Evolutionary conservation across 2,797 vertebrate genomes (phyloP), one percentile per base, ranked within the genome.

Genomic region (Rhinogobio ventralis): DNA sequence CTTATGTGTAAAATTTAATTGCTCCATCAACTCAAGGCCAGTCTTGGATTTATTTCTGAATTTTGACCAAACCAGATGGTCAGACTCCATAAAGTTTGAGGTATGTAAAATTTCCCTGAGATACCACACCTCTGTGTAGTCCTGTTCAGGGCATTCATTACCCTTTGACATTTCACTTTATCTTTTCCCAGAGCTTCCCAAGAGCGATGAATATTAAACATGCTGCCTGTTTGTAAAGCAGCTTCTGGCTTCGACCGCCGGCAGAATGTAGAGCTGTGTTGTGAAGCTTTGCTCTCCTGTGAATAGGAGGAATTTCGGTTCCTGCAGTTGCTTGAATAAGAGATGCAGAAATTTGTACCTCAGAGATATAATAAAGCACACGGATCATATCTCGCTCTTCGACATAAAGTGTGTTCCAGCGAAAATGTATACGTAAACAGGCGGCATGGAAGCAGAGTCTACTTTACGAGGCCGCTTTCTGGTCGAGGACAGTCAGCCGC

Each of bases 131-230:
- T 46, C 45, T 33, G 36, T 55, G 60, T 39, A 73, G 83, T 73
- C 69, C 83, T 85, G 57, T 80, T 78, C 39, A 1, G 72, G 45
- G 79, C 60, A 83, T 79, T 89, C 66, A 51, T 85, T 83, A 89
- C 72, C 79, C 88, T 88, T 85, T 86, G 89, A 88, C 86, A 89
- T 81, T 66, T 57, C 51, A 82, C 81, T 83, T 87, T 79, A 83
- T 67, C 84, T 85, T 87, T 74, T 79, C 64, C 64, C 74, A 60
- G 55, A 79, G 86, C 72, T 73, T 79, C 71, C 82, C 72, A 74
- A 55, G 46, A 77, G 76, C 78, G 76, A 85, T 88, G 84, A 86
- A 87, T 88, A 84, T 88, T 88, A 84, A 87, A 82, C 79, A 83
- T 71, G 71, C 72, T 69, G 87, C 79, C 74, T 82, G 69, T 85